Conservation (phyloP, 2,888 invertebrate genomes). For the Alloscopus bannaensis region DNA sequence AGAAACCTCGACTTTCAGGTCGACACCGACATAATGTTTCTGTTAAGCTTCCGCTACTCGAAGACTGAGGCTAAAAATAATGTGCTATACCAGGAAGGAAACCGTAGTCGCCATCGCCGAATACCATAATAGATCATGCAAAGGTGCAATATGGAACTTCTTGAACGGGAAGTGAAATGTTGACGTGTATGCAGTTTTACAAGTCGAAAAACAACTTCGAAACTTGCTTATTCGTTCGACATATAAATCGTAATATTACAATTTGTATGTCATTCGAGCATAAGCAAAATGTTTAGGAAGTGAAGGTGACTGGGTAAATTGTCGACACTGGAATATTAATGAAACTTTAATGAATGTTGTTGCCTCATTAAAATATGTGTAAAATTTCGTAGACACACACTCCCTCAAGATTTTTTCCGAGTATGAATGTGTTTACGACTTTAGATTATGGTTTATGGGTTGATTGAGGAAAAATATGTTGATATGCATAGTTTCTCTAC, state of each 20-base stretch:
- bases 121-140: not conserved
- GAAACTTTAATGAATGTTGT: not conserved
- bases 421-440: not conserved
- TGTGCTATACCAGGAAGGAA: slow-evolving; percentile 12
- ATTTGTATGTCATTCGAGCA: not conserved
- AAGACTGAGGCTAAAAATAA: slow-evolving; percentile 13
- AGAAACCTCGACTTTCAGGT: too few species aligned
- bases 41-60: not conserved
- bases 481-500: not conserved
- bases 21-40: too few species aligned
- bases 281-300: not conserved
- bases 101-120: not conserved
- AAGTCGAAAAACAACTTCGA: not conserved
- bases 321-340: too few species aligned
- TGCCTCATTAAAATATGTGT: slow-evolving; percentile 10
- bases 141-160: not conserved
- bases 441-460: not conserved
- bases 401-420: not conserved
- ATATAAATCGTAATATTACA: not conserved
- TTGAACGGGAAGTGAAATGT: slow-evolving; percentile 1
- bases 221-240: not conserved
- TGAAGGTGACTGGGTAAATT: not conserved
- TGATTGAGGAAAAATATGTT: not conserved
- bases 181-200: not conserved
- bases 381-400: not conserved